phyloP scores from a whole-genome alignment of 2,113 vertebrate species.

The Thymallus thymallus region DNA sequence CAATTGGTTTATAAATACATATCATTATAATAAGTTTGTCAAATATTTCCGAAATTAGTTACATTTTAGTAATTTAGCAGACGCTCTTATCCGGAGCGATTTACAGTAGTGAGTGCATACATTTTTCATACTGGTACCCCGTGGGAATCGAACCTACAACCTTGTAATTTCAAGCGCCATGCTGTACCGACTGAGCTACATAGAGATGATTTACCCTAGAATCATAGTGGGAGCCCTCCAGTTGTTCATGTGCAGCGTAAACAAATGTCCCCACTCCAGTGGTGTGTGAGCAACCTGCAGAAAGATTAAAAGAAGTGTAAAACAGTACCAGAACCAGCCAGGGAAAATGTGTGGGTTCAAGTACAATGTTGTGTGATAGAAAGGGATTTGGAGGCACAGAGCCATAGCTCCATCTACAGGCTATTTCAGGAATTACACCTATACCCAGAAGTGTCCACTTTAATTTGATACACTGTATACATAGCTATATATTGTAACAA shows the following conservation, averaged over 20 bases:
- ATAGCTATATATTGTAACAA: neutral
- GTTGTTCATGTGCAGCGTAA: slow-evolving; percentile 92
- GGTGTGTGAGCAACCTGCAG: slow-evolving; percentile 81
- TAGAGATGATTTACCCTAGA: slow-evolving; percentile 80
- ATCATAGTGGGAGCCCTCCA: slow-evolving; percentile 88
- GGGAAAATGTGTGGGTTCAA: neutral
- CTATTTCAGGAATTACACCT: no score
- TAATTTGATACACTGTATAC: neutral
- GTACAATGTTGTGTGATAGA: neutral
- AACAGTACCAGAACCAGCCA: neutral
- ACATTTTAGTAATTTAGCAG: no score
- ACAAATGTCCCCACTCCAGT: slow-evolving; percentile 92
- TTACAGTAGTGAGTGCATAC: no score
- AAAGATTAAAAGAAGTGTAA: slow-evolving; percentile 1
- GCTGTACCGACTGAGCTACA: no score
- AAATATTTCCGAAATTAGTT: no score
- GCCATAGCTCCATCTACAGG: slow-evolving; percentile 38
- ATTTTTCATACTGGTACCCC: no score
- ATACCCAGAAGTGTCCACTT: no score
- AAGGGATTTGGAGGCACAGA: neutral
- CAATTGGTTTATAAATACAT: no score
- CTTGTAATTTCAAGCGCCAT: no score
- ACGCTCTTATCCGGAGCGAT: no score
- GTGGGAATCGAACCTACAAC: no score
- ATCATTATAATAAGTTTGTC: no score